Evolutionary conservation across 2,113 vertebrate genomes (phyloP), one percentile per base, ranked within the genome.

Genomic region (Lagopus muta): DNA sequence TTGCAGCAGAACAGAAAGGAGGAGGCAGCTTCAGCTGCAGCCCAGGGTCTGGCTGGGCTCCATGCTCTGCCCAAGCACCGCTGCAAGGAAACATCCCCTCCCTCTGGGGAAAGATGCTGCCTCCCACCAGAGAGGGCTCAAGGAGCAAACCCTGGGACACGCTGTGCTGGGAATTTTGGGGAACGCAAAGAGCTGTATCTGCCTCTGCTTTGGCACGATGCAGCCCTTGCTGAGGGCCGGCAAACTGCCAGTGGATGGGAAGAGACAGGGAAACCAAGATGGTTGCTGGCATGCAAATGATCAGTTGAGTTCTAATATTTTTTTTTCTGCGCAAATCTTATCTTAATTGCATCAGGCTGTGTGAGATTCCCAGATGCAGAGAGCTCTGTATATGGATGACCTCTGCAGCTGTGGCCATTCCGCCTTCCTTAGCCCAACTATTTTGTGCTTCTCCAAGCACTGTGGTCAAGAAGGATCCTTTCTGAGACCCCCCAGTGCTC

Each of bases 31-130:
- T 50, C 61, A 55, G 36, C 42, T 22, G 4, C 42, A 61, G 61
- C 57, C n/a, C 36, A 38, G 28, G 0, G 1, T 8, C 57, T 82
- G 94, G 67, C 61, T 65, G 57, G 61, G 67, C 71, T 94, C 70
- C 45, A 25, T 91, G 34, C 80, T 34, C 76, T 48, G 0, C 2
- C 62, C 19, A 45, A 43, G 54, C 20, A 54, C n/a, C 52, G 8
- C 4, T 1, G 13, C 0, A 1, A 17, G 14, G 50, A 70, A 54
- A 55, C 36, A 16, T 40, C 24, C 15, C 61, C 36, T 62, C 40
- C 30, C 13, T 57, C 50, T 45, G 34, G 64, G 42, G 24, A 10
- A 30, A 71, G 70, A 11, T 25, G 64, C 4, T 28, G 5, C 52
- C 58, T 36, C 20, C 62, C 55, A 24, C 7, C 20, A 25, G 43